Evolutionary conservation across 2,888 invertebrate genomes (phyloP), one percentile per base, ranked within the genome.

Genomic region (Lysandra coridon): DNA sequence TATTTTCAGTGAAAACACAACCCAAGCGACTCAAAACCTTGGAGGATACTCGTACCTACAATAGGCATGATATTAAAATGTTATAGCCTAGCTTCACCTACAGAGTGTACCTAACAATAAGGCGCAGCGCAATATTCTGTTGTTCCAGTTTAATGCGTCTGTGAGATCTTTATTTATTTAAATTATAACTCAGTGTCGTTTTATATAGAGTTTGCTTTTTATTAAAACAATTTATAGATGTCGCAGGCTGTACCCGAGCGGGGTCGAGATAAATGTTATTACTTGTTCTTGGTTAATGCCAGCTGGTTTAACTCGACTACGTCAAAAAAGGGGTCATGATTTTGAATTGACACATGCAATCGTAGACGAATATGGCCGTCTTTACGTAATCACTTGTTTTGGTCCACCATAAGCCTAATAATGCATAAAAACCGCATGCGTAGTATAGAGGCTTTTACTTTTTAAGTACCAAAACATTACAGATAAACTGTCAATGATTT

Each of bases 201-300:
- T 53, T 57, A 76, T 76, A 76, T 33, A 76, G 30, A 76, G 76
- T 80, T 78, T 78, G 62, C 76, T 49, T 60, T 76, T 76, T 76
- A 76, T 76, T 76, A 76, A 76, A 76, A 76, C 53, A 14, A 76
- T 76, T 76, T 37, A 75, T 75, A 44, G 49, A 49, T 75, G 44
- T 49, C 49, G 23, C 73, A 73, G 17, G 44, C 49, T 49, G 44
- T 49, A 75, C 23, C 64, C 30, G 17, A 37, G 64, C 64, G 6
- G 10, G 17, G 64, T 64, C 1, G 69, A 69, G 69, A 69, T 17
- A 69, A 69, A 69, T 69, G 69, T 33, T 69, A 62, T 62, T 64
- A 23, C 64, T 30, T 64, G 64, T 33, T 69, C 69, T 69, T 69
- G 14, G 33, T 69, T 69, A 33, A 37, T 33, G 33, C 17, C 69